These are phyloP conservation scores for Limnodromus scolopaceus DNA, from an alignment of 2,797 vertebrate species.

Conservation along the genomic window DNA sequence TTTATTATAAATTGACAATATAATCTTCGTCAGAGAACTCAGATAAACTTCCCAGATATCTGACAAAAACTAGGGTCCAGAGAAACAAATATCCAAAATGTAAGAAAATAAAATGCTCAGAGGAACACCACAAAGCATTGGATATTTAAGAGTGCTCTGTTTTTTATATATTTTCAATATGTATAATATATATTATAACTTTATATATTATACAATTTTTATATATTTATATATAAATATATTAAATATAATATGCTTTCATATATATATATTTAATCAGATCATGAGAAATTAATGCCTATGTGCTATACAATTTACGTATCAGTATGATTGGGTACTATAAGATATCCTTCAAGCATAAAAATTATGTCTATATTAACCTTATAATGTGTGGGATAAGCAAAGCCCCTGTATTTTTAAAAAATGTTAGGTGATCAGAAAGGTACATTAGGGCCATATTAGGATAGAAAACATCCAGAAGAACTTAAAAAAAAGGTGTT, in stretches of 20 bases:
- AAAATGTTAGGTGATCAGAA: background rate
- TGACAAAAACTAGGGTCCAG: background rate
- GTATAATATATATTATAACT: background rate
- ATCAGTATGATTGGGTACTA: background rate
- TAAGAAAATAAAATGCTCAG: background rate
- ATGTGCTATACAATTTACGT: background rate
- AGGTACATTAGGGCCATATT: background rate
- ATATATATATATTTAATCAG: background rate
- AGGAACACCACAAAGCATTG: background rate
- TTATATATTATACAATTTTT: background rate
- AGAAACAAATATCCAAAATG: background rate
- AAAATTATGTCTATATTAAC: background rate
- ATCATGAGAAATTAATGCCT: background rate
- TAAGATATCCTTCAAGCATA: background rate
- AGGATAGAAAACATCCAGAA: background rate
- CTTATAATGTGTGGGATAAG: background rate
- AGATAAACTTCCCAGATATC: background rate
- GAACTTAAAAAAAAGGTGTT: background rate
- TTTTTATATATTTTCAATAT: no score
- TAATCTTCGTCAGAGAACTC: background rate
- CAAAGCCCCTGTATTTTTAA: accelerated
- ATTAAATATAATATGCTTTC: background rate
- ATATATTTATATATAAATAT: background rate
- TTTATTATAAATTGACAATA: background rate
- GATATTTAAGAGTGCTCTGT: background rate